Evolutionary conservation across 2,888 invertebrate genomes (phyloP).

Genomic region (Leucozona laternaria): DNA sequence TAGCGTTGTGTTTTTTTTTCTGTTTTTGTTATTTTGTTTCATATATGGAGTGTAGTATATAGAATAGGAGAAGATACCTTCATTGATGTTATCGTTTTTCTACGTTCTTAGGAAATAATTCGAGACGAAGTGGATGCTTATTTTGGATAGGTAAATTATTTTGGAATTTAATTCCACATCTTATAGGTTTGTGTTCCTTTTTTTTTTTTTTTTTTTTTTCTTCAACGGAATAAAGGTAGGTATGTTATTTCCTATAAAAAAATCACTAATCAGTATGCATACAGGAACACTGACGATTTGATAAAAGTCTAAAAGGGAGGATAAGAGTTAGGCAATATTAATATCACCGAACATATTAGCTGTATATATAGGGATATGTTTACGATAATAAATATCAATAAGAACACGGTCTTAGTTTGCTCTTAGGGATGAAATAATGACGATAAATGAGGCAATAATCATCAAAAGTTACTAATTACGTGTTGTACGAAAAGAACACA

Average conservation of each 20-base stretch:
- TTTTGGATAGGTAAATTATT: conserved; percentile 48
- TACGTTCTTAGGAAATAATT: neutral
- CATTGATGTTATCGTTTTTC: conserved; percentile 58
- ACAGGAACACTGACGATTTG: conserved; percentile 5
- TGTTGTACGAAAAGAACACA: neutral
- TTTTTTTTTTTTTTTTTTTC: neutral
- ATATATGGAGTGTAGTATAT: conserved; percentile 27
- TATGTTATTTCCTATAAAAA: conserved; percentile 27
- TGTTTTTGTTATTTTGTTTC: neutral
- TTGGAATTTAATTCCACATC: conserved; percentile 48
- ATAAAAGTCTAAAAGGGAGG: neutral
- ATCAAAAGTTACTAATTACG: conserved; percentile 28
- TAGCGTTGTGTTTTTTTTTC: neutral
- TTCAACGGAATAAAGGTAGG: neutral
- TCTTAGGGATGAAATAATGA: conserved; percentile 33
- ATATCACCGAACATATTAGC: conserved; percentile 50
- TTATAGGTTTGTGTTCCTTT: conserved; percentile 27
- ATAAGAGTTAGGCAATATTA: conserved; percentile 5
- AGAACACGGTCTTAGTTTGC: conserved; percentile 18
- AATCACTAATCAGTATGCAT: conserved; percentile 45
- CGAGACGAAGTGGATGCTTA: neutral
- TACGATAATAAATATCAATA: conserved; percentile 66
- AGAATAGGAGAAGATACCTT: neutral
- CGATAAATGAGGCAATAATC: conserved; percentile 59
- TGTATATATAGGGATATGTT: conserved; percentile 32